Evolutionary conservation across 2,113 vertebrate genomes (phyloP).

Genomic region (Porphyrio hochstetteri): DNA sequence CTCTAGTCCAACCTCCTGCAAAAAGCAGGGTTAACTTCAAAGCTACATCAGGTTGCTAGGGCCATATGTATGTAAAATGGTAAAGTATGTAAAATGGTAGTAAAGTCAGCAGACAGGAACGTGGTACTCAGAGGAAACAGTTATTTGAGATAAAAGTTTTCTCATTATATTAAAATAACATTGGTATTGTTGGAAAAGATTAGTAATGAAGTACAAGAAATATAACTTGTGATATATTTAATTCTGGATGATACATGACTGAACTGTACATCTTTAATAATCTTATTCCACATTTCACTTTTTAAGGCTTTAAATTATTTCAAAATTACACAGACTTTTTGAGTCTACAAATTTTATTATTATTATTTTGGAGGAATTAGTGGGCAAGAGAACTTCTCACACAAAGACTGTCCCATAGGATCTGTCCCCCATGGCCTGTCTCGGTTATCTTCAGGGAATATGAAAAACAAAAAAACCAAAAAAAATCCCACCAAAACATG

Average conservation of each 20-base stretch:
- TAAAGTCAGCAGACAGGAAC: neutral
- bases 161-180: neutral
- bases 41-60: neutral
- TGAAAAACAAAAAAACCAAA: neutral
- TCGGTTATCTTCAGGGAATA: neutral
- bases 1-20: neutral
- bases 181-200: neutral
- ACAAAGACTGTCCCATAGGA: neutral
- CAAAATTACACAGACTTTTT: neutral
- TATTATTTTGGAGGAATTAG: neutral
- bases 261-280: neutral
- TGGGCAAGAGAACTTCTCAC: neutral
- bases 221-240: neutral
- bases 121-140: neutral
- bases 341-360: neutral
- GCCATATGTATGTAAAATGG: neutral
- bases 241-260: neutral
- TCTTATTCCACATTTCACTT: neutral
- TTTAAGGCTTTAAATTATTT: neutral
- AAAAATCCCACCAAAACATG: neutral
- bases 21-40: neutral
- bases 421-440: neutral
- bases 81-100: neutral
- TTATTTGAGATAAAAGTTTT: neutral
- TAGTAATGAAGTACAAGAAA: neutral